phyloP scores from a whole-genome alignment of 2,888 invertebrate species.

The Eilema griseolum region DNA sequence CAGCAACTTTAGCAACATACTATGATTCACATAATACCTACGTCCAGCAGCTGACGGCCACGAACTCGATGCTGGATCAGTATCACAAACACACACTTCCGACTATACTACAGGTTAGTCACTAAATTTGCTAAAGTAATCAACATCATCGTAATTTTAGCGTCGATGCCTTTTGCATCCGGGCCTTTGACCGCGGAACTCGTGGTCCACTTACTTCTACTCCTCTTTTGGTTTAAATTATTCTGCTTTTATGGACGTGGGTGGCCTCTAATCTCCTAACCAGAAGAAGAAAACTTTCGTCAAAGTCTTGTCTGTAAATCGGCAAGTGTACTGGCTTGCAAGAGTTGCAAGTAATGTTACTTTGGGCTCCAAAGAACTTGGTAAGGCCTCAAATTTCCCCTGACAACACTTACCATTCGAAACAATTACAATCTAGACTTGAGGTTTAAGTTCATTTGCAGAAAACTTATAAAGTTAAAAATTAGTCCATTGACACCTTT shows the following conservation, averaged over 20 bases:
- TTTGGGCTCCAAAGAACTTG: not conserved
- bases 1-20: conserved; percentile 91
- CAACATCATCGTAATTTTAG: not conserved
- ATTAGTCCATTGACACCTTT: no score
- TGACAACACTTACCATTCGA: not conserved
- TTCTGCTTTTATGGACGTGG: no score
- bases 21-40: conserved; percentile 97
- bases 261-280: no score
- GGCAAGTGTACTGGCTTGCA: no score
- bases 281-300: no score
- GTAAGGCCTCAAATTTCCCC: not conserved
- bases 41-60: conserved; percentile 96
- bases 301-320: no score
- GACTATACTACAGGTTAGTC: conserved; percentile 91
- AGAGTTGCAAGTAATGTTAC: not conserved
- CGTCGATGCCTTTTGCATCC: not conserved
- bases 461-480: no score
- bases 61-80: conserved; percentile 96
- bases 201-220: not conserved
- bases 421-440: no score
- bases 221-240: not conserved
- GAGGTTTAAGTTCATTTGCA: no score
- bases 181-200: not conserved
- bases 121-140: not conserved
- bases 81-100: conserved; percentile 95